Base-by-base conservation (phyloP, 53 echinoderm and acorn worm species). In the Holothuria leucospilota region DNA sequence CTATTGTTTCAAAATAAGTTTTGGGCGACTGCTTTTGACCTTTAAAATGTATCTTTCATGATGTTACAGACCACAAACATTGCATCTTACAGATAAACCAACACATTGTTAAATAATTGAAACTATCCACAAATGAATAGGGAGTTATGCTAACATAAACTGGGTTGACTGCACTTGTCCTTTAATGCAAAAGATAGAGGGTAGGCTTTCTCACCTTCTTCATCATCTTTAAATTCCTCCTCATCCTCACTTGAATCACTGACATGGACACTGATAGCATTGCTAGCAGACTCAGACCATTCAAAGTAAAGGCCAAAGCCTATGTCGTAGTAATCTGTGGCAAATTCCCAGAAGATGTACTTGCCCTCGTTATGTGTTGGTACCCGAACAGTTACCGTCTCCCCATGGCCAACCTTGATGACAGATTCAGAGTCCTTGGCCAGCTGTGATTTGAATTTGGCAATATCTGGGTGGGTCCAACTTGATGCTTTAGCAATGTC, bases 331-430 rank as follows among this genome's bases (percentile, higher is more conserved):
- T 94, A 90, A 66, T 98, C 99, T 14, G 99, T 98, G 29, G 95
- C 99, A 95, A 98, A 98, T 89, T 98, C 99, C 99, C 99, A 98
- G 87, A 95, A 98, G 90, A 98, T 92, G 86, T 89, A 93, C 56
- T 95, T 93, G 78, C 99, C 99, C 63, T 95, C 95, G 52, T 93
- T 92, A 24, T 95, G 99, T 12, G 99, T 98, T 40, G 99, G 99
- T 30, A 98, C 99, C 6, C 99, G 82, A 6, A 98, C 95, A 13
- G 99, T 98, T 25, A 98, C 99, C 9, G 99, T 98, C 84, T 98
- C 99, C 14, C 99, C 99, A 51, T 95, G 95, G 1, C 99, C 99
- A 0, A 98, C 95, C 46, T 89, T 89, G 85, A 98, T 97, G 53
- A 93, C 91, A 29, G 95, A 93, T 80, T 98, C 99, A 2, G 93